Evolutionary conservation across 37 sponge, comb jelly and placozoan genomes (phyloP).

Genomic region (Tethya wilhelma): DNA sequence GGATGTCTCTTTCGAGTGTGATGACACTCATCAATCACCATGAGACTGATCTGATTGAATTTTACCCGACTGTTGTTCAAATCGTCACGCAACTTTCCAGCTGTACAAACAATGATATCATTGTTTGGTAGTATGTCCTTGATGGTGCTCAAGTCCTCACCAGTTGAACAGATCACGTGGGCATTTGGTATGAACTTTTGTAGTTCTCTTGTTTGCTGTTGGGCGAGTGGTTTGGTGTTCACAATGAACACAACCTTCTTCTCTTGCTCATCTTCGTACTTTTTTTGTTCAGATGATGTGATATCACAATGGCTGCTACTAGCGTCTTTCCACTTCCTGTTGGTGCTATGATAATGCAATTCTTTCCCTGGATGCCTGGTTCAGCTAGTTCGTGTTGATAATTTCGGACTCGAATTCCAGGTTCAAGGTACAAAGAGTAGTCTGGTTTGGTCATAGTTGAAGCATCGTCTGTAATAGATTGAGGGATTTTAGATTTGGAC

Average conservation of each 20-base stretch:
- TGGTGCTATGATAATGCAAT: conserved; percentile 65
- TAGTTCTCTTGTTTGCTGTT: conserved; percentile 47
- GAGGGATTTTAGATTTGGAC: too few relatives aligned
- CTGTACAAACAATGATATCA: conserved; percentile 64
- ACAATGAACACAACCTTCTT: conserved; percentile 47
- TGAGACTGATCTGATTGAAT: conserved; percentile 23
- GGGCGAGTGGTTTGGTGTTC: conserved; percentile 52
- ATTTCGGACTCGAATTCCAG: neutral
- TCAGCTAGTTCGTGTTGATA: conserved; percentile 65
- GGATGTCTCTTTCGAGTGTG: conserved; percentile 29
- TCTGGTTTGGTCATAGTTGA: neutral
- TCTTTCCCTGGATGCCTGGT: conserved; percentile 64
- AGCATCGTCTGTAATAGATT: too few relatives aligned
- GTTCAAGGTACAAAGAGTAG: neutral
- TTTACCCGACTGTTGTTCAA: neutral
- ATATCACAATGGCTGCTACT: conserved; percentile 51
- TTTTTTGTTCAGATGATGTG: conserved; percentile 51
- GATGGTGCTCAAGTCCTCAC: neutral
- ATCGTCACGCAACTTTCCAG: conserved; percentile 44
- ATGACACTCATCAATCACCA: conserved; percentile 74
- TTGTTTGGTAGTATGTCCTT: neutral
- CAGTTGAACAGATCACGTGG: conserved; percentile 16
- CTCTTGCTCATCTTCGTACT: neutral
- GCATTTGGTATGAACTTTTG: conserved; percentile 11
- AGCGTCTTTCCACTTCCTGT: conserved; percentile 74